Evolutionary conservation across 2,113 vertebrate genomes (phyloP), one percentile per base, ranked within the genome.

Genomic region (Urocynchramus pylzowi): DNA sequence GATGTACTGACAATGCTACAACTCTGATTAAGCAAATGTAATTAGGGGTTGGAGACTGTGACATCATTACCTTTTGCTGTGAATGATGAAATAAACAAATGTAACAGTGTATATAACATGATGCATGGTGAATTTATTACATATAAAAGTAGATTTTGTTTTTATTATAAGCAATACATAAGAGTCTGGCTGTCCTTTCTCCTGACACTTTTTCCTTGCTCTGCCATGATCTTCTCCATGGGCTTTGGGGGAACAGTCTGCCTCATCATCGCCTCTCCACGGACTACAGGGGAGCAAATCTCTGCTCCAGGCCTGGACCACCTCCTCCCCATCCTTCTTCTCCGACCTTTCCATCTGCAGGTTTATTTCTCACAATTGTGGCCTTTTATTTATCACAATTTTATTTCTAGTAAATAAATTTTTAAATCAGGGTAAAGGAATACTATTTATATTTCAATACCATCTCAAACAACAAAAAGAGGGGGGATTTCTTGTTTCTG

Each of bases 241-340:
- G 5, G 39, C 28, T 64, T n/a, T 11, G 37, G 6, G 4, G 20
- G 2, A 23, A 4, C 8, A 63, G 3, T 10, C 21, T 59, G 5
- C 2, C 11, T 10, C 7, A 37, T 11, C 14, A 8, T 7, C 0
- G 0, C 26, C 20, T 84, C 19, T 39, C 18, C 30, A 27, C 0
- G 0, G 8, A 9, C 17, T 54, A 16, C 6, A 28, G 6, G 4
- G 23, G 13, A 52, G 28, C 13, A 9, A 49, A 57, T 56, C 6
- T 61, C 27, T 57, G 7, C 22, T 53, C 6, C 16, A 9, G 16
- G 8, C 3, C 39, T 41, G 42, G 11, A 47, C 8, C 4, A 42
- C 7, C 13, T 69, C 11, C 4, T 63, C 28, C 9, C 9, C 2
- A 2, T 49, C 19, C 44, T 65, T 17, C 27, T 67, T 27, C 42